Conservation (phyloP, 2,113 vertebrate species). For the Xiphophorus maculatus region DNA sequence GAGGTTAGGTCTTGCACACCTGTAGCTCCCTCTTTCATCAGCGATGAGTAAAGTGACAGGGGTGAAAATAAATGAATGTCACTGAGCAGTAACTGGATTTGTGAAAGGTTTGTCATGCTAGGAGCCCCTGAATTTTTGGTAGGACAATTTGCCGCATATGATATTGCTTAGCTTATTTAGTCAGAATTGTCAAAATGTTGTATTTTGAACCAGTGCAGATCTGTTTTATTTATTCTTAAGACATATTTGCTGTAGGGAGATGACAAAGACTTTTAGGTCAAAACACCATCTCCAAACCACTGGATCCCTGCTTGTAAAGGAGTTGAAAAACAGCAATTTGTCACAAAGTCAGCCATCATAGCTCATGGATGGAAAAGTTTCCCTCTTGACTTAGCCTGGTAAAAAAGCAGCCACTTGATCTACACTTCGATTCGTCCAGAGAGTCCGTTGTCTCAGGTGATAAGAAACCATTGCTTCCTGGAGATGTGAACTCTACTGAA, state of each 20-base stretch:
- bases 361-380: conserved; percentile 2
- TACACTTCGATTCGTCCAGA: too few relatives aligned
- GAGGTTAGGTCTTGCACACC: background rate
- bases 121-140: background rate
- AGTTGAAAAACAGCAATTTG: background rate
- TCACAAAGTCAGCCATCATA: background rate
- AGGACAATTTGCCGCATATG: background rate
- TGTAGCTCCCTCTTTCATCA: background rate
- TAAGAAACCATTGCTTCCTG: too few relatives aligned
- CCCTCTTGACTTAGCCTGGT: background rate
- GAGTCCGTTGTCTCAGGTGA: too few relatives aligned
- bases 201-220: background rate
- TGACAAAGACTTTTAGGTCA: background rate
- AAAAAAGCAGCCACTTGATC: too few relatives aligned
- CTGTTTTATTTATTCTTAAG: background rate
- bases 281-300: background rate
- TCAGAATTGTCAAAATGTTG: background rate
- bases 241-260: background rate
- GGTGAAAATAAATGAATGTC: background rate
- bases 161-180: background rate
- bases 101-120: background rate
- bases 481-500: too few relatives aligned
- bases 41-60: background rate
- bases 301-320: background rate
- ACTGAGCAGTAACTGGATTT: background rate